A percentile compares a stretch with the other conserved stretches of the same genome.
Evolutionary conservation across 2,888 invertebrate species (phyloP).

Genomic region (Tetheella fluctuosa): DNA sequence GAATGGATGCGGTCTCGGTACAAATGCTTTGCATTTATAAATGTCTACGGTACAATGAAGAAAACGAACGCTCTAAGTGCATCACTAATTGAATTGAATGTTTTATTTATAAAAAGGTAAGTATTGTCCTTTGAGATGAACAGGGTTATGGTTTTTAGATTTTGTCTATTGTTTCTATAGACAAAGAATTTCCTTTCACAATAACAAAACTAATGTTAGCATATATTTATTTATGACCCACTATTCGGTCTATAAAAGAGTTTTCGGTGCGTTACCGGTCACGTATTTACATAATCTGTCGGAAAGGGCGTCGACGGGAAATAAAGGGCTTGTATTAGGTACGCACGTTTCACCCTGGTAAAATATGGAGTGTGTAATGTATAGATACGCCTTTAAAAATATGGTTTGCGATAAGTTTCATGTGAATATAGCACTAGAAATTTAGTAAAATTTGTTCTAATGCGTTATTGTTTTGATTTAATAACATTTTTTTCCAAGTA

Average conservation of each 20-base stretch:
- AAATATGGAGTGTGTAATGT: not conserved
- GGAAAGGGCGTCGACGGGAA: conserved; percentile 21
- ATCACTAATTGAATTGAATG: conserved; percentile 3
- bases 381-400: not conserved
- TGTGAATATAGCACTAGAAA: not conserved
- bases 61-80: not conserved
- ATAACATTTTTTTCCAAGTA: too few relatives aligned
- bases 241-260: conserved; percentile 7
- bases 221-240: conserved; percentile 7
- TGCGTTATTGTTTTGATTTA: too few relatives aligned
- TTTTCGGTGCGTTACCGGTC: conserved; percentile 11
- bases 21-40: not conserved
- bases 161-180: not conserved
- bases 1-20: not conserved
- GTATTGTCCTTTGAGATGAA: too few relatives aligned
- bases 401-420: not conserved
- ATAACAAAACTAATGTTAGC: not conserved
- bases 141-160: too few relatives aligned
- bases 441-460: too few relatives aligned
- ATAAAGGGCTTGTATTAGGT: conserved; percentile 27
- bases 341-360: conserved; percentile 15
- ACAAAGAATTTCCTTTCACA: not conserved
- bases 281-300: conserved; percentile 33
- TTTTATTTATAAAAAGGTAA: not conserved
- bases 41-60: not conserved